Percentiles rank a stretch among this genome's conserved stretches.
phyloP scores from a whole-genome alignment of 2,113 vertebrate species.

The Tragelaphus imberbis region DNA sequence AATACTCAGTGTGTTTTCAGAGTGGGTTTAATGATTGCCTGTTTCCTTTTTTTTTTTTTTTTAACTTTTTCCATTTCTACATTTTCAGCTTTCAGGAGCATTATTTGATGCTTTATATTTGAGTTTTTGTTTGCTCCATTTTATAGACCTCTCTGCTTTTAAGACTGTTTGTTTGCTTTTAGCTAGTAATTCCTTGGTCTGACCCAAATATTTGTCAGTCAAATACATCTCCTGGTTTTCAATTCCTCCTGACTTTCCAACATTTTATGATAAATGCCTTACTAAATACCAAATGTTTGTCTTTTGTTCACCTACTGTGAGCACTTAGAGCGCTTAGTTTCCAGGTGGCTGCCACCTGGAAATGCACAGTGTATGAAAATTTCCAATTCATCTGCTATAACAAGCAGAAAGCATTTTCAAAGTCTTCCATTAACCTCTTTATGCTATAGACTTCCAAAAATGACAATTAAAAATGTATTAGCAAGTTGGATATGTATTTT shows the following conservation, averaged over 20 bases:
- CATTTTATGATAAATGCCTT: conserved; percentile 59
- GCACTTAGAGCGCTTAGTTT: conserved; percentile 57
- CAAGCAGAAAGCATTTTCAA: conserved; percentile 29
- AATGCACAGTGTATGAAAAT: conserved; percentile 51
- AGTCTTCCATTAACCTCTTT: conserved; percentile 14
- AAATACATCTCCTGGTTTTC: conserved; percentile 39
- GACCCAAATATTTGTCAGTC: conserved; percentile 34
- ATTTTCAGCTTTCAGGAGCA: background rate
- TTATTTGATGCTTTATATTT: conserved; percentile 21
- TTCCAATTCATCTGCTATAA: conserved; percentile 48
- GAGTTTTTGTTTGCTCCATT: background rate
- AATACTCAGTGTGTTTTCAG: background rate
- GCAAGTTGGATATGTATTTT: background rate
- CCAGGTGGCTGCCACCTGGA: conserved; percentile 68
- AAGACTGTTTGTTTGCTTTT: conserved; percentile 23
- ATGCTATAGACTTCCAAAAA: background rate
- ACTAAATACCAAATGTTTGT: conserved; percentile 65
- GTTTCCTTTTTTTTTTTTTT: background rate
- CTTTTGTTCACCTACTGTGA: conserved; percentile 68
- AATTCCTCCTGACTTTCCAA: background rate
- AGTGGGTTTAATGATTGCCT: background rate
- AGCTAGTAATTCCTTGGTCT: conserved; percentile 27
- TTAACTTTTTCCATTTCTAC: background rate
- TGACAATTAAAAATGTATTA: conserved; percentile 44
- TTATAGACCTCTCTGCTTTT: conserved; percentile 2